Conservation (phyloP, 2,113 vertebrate genomes). For the Gadus chalcogrammus region DNA sequence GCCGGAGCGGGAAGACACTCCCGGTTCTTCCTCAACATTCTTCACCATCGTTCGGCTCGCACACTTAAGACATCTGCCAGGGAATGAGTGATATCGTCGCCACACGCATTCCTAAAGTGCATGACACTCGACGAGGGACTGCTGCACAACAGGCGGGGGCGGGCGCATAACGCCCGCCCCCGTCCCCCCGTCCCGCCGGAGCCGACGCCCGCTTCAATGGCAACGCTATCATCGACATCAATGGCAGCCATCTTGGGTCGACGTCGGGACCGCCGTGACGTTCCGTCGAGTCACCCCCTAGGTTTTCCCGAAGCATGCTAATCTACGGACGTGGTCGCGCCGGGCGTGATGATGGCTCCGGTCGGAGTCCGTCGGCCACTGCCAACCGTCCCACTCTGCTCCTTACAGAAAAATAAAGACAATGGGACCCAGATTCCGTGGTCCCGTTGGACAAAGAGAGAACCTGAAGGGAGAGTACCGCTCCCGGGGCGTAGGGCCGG, state of each 20-base stretch:
- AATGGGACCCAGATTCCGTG: constrained; percentile 57
- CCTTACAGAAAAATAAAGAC: not conserved
- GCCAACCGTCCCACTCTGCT: no score
- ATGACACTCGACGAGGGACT: constrained; percentile 11
- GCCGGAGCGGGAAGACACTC: constrained; percentile 39
- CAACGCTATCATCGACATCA: constrained; percentile 1
- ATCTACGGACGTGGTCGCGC: constrained; percentile 33
- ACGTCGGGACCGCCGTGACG: constrained; percentile 19
- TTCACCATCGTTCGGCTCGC: constrained; percentile 17
- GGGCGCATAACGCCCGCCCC: not conserved
- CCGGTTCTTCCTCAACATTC: constrained; percentile 29
- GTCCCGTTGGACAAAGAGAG: constrained; percentile 58
- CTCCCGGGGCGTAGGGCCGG: no score
- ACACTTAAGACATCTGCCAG: constrained; percentile 25
- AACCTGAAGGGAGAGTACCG: constrained; percentile 30
- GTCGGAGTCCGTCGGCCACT: no score
- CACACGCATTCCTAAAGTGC: constrained; percentile 31
- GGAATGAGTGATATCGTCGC: constrained; percentile 11
- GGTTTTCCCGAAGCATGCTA: constrained; percentile 24
- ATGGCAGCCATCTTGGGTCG: constrained; percentile 26
- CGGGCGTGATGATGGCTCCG: no score
- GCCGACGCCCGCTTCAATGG: constrained; percentile 11
- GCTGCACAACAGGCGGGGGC: not conserved
- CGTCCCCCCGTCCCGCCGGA: not conserved
- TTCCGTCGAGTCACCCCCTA: constrained; percentile 22